These are phyloP conservation scores for Ichneumoninae sp. DNA, from an alignment of 2,888 invertebrate species.

Conservation along the genomic window DNA sequence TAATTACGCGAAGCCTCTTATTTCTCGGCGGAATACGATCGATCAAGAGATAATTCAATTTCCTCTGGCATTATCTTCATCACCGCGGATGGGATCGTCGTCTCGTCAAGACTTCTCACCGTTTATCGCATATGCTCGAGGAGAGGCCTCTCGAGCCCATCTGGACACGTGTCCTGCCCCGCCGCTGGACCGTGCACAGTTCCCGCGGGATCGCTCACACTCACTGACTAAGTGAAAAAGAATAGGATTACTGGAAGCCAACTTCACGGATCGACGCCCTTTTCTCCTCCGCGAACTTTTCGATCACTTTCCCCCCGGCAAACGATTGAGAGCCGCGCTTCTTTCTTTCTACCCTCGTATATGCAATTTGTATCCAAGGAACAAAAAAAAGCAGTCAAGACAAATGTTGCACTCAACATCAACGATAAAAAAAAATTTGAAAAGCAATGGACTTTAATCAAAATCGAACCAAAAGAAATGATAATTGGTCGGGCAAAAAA, in stretches of 20 bases:
- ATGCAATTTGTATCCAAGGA: background rate
- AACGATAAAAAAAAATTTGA: background rate
- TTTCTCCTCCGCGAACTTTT: constrained; percentile 54
- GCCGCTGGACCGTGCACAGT: constrained; percentile 52
- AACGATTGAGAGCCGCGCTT: constrained; percentile 3
- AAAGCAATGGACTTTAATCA: background rate
- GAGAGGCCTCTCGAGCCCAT: constrained; percentile 74
- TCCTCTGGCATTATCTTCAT: constrained; percentile 27
- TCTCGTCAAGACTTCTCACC: constrained; percentile 42
- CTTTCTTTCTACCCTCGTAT: constrained; percentile 17
- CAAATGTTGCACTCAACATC: background rate
- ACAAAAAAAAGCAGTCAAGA: background rate
- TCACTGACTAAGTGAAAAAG: constrained; percentile 81
- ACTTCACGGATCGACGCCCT: constrained; percentile 83
- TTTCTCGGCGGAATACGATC: constrained; percentile 13
- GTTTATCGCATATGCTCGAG: constrained; percentile 76
- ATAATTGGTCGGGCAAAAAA: background rate
- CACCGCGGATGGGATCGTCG: constrained; percentile 46
- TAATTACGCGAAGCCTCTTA: background rate
- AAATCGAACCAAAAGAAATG: background rate
- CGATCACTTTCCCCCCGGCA: constrained; percentile 52
- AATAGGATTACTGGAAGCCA: constrained; percentile 81
- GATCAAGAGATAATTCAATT: constrained; percentile 31
- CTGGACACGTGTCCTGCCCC: constrained; percentile 73
- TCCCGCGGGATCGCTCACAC: constrained; percentile 76